Percentiles rank a stretch among this genome's conserved stretches.
phyloP scores from a whole-genome alignment of 2,113 vertebrate genomes.

The Gobius niger region DNA sequence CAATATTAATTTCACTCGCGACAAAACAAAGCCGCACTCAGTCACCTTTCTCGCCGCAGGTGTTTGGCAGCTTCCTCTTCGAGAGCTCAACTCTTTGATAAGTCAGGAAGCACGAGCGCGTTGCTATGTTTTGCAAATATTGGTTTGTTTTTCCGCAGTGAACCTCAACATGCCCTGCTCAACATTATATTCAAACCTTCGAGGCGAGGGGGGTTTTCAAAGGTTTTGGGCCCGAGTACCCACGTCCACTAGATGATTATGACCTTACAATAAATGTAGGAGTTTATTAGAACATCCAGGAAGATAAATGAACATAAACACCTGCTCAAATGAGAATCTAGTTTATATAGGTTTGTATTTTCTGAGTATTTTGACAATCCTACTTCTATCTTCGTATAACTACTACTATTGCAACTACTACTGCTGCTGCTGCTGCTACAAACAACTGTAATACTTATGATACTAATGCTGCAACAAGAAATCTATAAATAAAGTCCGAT shows the following conservation, averaged over 20 bases:
- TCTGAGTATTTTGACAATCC: background rate
- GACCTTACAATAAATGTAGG: too few relatives aligned
- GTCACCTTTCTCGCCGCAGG: slow-evolving; percentile 4
- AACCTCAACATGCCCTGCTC: background rate
- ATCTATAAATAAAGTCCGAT: background rate
- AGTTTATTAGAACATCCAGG: too few relatives aligned
- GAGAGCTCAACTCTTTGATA: slow-evolving; percentile 16
- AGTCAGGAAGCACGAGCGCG: slow-evolving; percentile 52
- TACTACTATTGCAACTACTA: background rate
- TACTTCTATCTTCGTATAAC: background rate
- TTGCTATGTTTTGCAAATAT: slow-evolving; percentile 37
- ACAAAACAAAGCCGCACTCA: slow-evolving; percentile 22
- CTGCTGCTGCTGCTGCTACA: background rate
- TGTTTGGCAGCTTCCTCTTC: slow-evolving; percentile 49
- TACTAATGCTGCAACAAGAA: too few relatives aligned
- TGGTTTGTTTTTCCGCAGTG: slow-evolving; percentile 30
- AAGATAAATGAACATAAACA: too few relatives aligned
- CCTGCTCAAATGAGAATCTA: too few relatives aligned
- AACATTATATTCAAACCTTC: background rate
- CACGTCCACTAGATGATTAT: too few relatives aligned
- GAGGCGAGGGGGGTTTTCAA: too few relatives aligned
- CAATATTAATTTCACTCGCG: background rate
- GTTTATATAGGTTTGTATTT: too few relatives aligned
- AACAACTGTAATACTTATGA: too few relatives aligned
- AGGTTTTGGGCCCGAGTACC: too few relatives aligned